Percentiles rank a stretch among this genome's conserved stretches.
These are phyloP conservation scores for Rhinogobio ventralis DNA, from an alignment of 2,797 vertebrate species.

Conservation along the genomic window DNA sequence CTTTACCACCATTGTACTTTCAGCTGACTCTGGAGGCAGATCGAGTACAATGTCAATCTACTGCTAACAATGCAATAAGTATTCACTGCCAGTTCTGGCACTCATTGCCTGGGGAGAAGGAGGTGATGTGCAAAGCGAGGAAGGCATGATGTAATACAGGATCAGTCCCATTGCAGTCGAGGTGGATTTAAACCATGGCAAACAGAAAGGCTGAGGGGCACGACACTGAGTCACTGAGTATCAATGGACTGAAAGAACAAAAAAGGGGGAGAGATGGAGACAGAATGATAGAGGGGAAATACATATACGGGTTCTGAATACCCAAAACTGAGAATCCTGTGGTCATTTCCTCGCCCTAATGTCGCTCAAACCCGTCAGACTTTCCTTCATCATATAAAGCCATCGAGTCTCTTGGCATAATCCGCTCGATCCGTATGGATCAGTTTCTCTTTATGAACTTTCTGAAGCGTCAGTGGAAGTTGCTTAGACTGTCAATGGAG, in stretches of 20 bases:
- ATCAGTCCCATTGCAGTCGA: slow-evolving; percentile 13
- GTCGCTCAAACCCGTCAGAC: too few relatives aligned
- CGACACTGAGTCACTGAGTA: slow-evolving; percentile 1
- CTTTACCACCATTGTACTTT: neutral
- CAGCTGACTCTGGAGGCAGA: slow-evolving; percentile 27
- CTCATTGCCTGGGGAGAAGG: slow-evolving; percentile 5
- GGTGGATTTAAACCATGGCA: slow-evolving; percentile 13
- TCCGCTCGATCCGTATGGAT: too few relatives aligned
- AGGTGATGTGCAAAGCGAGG: slow-evolving; percentile 35
- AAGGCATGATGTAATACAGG: slow-evolving; percentile 35
- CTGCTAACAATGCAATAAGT: slow-evolving; percentile 23
- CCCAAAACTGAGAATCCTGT: neutral
- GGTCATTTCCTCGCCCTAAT: too few relatives aligned
- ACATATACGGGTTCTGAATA: neutral
- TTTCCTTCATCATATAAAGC: too few relatives aligned
- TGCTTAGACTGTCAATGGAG: too few relatives aligned
- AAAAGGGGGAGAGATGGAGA: neutral
- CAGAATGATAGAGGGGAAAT: slow-evolving; percentile 3
- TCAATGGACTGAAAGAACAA: slow-evolving; percentile 19
- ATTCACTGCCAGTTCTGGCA: slow-evolving; percentile 19
- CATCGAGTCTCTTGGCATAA: too few relatives aligned
- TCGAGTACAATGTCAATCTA: slow-evolving; percentile 12
- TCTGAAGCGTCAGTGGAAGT: too few relatives aligned
- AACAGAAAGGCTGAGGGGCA: slow-evolving; percentile 13
- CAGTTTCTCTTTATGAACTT: too few relatives aligned